Evolutionary conservation across 2,888 invertebrate species (phyloP), one percentile per base, ranked within the genome.

Genomic region (Ctenicera cuprea): DNA sequence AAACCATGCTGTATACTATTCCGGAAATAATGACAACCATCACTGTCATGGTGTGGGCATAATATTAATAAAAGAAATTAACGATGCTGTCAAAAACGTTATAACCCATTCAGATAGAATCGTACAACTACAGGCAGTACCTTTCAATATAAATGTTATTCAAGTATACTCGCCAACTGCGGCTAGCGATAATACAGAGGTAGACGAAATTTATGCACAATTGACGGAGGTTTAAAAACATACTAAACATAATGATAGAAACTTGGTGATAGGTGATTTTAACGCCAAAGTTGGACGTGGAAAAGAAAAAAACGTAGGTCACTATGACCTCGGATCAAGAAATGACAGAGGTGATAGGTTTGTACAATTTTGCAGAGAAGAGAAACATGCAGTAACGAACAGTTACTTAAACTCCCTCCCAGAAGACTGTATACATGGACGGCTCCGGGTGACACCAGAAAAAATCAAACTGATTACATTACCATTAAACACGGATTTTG

Each of bases 1-100:
- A 64, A 62, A 45, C 45, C 30, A 33, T n/a, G 66, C 20, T 16
- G 30, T 73, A 30, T 75, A 50, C 16, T 75, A 50, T 45, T 65
- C 64, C 43, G 45, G 50, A 50, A 62, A 54, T 54, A 52, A 68
- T 41, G 33, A 45, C 12, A 61, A 30, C 20, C 26, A 38, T 16
- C 65, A 73, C 68, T 22, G 18, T 33, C 0, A 62, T 48, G 68
- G 62, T 37, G 68, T 73, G 1, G 62, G 43, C 12, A 62, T 62
- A 41, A 61, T 62, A 38, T 18, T 70, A 50, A 52, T 22, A 45
- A 33, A 64, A 5, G 48, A 45, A 33, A 33, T 63, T 30, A 43
- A 48, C n/a, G 62, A 41, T 41, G 26, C 63, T 71, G 45, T 54
- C 26, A 65, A 52, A 52, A 52, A 52, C 26, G 52, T 52, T 52